Percentiles rank a stretch among this genome's conserved stretches.
Evolutionary conservation across 2,888 invertebrate species (phyloP).

Genomic region (Agrochola macilenta): DNA sequence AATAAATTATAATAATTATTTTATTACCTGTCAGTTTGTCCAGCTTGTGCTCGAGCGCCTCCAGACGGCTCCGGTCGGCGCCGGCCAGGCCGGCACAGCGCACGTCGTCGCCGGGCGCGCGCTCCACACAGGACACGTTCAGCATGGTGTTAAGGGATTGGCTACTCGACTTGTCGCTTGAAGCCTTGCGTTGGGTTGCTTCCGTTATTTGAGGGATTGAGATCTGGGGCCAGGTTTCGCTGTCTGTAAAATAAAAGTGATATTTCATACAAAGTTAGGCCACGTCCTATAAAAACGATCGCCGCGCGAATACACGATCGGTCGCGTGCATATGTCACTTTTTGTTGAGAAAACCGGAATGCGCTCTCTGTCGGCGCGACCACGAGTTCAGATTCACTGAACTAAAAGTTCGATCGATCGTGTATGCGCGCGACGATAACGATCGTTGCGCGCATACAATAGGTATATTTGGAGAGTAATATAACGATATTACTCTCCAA

Average conservation of each 20-base stretch:
- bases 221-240: conserved; percentile 87
- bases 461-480: too few species aligned
- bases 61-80: conserved; percentile 46
- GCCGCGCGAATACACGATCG: too few species aligned
- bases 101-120: conserved; percentile 51
- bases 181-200: conserved; percentile 85
- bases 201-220: conserved; percentile 86
- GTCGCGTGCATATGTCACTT: too few species aligned
- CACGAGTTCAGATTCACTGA: too few species aligned
- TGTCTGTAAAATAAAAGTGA: conserved; percentile 69
- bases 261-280: neutral
- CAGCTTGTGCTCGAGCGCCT: conserved; percentile 80
- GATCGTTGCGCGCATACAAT: too few species aligned
- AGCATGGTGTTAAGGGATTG: conserved; percentile 76
- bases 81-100: conserved; percentile 46
- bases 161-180: conserved; percentile 81
- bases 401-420: too few species aligned
- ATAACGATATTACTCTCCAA: too few species aligned
- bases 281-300: too few species aligned
- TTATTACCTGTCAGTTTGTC: conserved; percentile 81
- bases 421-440: too few species aligned
- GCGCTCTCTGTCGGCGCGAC: too few species aligned
- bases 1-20: neutral
- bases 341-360: too few species aligned
- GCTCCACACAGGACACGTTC: conserved; percentile 51